These are phyloP conservation scores for Lasioglossum leucozonium DNA, from an alignment of 2,888 invertebrate genomes.

Conservation along the genomic window DNA sequence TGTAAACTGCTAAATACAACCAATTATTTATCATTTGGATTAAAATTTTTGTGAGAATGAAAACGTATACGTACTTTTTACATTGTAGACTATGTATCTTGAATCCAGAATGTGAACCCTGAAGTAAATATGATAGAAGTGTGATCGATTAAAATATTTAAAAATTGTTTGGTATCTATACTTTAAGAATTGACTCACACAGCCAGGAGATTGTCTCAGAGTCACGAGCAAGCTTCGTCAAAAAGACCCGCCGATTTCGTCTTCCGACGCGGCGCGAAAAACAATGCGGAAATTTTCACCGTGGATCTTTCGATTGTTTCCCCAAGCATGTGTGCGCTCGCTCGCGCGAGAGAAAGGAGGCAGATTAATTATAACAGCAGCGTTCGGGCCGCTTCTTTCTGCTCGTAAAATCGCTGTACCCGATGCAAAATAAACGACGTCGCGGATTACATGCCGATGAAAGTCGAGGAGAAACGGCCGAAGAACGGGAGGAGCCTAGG, in stretches of 20 bases:
- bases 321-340: neutral
- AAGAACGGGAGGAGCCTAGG: neutral
- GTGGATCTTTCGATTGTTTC: conserved; percentile 30
- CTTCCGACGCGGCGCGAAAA: neutral
- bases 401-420: conserved; percentile 29
- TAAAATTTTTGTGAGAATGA: no score
- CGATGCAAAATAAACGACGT: conserved; percentile 28
- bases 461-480: conserved; percentile 36
- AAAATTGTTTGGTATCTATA: neutral
- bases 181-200: neutral
- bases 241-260: neutral
- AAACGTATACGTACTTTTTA: no score
- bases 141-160: neutral
- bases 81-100: no score
- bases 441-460: conserved; percentile 40
- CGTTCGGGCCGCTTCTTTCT: conserved; percentile 20
- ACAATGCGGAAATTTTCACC: conserved; percentile 45
- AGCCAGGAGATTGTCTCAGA: neutral
- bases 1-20: neutral
- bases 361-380: conserved; percentile 37
- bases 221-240: neutral
- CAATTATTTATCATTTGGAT: neutral
- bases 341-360: conserved; percentile 39
- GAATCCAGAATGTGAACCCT: no score
- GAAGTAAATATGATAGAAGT: no score